A percentile compares a stretch with the other conserved stretches of the same genome.
Conservation (phyloP, 2,888 invertebrate species). For the Habrosyne pyritoides region DNA sequence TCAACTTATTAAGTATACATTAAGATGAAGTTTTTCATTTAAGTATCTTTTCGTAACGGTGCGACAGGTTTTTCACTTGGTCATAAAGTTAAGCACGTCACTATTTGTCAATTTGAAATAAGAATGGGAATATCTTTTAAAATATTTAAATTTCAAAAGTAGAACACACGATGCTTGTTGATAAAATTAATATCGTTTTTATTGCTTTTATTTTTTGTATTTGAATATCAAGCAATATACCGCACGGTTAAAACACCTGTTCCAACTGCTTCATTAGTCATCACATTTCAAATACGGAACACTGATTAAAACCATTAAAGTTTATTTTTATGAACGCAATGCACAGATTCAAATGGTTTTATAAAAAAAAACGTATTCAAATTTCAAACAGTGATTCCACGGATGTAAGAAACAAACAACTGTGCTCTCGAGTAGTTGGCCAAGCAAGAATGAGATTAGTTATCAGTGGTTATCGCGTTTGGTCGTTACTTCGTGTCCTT, state of each 20-base stretch:
- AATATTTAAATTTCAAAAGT: constrained; percentile 12
- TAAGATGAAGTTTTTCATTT: constrained; percentile 4
- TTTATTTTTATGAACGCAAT: constrained; percentile 7
- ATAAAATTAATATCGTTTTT: constrained; percentile 1
- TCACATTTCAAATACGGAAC: not conserved
- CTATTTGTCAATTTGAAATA: not conserved
- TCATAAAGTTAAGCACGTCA: not conserved
- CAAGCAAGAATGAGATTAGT: constrained; percentile 75
- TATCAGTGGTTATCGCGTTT: constrained; percentile 75
- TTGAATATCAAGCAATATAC: constrained; percentile 20
- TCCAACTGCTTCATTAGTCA: not conserved
- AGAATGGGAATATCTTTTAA: constrained; percentile 9
- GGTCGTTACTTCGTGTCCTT: constrained; percentile 75
- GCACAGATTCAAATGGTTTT: not conserved
- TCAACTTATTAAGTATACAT: constrained; percentile 9
- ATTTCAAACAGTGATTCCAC: constrained; percentile 27
- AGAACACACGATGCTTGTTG: constrained; percentile 10
- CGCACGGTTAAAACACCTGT: not conserved
- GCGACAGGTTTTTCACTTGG: not conserved
- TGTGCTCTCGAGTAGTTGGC: constrained; percentile 61
- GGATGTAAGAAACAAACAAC: constrained; percentile 64
- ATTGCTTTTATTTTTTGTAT: constrained; percentile 12
- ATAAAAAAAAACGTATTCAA: constrained; percentile 9
- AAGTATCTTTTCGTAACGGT: constrained; percentile 11
- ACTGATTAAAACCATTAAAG: not conserved